These are phyloP conservation scores for Platalea minor DNA, from an alignment of 2,797 vertebrate species.

Conservation along the genomic window DNA sequence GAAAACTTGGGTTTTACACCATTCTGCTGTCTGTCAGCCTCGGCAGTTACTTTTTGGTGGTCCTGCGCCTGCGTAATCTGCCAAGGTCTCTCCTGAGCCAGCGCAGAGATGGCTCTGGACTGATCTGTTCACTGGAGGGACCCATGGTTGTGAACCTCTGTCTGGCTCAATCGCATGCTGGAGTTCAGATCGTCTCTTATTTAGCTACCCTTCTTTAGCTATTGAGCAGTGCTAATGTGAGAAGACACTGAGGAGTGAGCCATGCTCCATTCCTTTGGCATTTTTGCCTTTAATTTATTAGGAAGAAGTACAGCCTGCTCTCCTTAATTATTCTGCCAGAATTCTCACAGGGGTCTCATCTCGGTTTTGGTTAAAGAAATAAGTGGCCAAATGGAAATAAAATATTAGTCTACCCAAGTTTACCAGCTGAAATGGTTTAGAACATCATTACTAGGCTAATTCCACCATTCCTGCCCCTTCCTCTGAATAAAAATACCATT, in stretches of 20 bases:
- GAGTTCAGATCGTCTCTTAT: not conserved
- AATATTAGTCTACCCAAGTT: not conserved
- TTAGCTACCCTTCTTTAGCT: not conserved
- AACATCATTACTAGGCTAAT: not conserved
- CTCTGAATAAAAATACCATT: not conserved
- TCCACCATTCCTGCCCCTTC: not conserved
- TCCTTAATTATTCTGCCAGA: not conserved
- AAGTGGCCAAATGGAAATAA: not conserved
- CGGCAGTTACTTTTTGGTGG: not conserved
- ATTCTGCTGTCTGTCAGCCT: not conserved
- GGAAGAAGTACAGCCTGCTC: not conserved
- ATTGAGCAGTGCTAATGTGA: not conserved
- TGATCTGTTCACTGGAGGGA: not conserved
- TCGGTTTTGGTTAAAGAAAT: not conserved
- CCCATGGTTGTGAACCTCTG: not conserved
- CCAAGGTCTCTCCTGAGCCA: not conserved
- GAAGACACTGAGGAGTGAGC: not conserved
- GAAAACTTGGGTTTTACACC: not conserved
- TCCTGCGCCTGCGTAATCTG: not conserved
- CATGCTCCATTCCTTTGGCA: not conserved
- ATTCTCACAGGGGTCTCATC: not conserved
- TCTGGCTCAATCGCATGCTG: rapidly evolving
- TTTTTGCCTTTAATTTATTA: not conserved
- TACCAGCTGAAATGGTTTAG: slow-evolving; percentile 31
- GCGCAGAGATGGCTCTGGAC: not conserved